These are phyloP conservation scores for Serripes groenlandicus DNA, from an alignment of 2,888 invertebrate species.

Conservation along the genomic window DNA sequence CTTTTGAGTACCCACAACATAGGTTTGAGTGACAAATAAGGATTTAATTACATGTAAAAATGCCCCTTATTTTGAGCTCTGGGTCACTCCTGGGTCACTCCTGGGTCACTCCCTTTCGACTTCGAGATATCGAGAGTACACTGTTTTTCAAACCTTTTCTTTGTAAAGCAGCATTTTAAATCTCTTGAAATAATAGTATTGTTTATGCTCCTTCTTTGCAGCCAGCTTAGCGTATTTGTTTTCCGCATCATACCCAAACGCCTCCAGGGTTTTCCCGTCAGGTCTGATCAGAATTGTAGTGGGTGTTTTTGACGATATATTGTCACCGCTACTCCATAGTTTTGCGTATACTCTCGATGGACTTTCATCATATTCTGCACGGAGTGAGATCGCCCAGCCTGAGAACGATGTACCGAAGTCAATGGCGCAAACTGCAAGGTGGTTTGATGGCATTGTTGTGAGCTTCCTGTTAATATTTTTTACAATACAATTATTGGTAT, in stretches of 20 bases:
- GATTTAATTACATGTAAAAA: too few species aligned
- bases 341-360: slow-evolving; percentile 13
- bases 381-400: slow-evolving; percentile 31
- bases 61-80: too few species aligned
- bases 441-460: too few species aligned
- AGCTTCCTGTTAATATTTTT: too few species aligned
- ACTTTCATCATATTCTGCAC: too few species aligned
- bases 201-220: background rate
- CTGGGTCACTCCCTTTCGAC: too few species aligned
- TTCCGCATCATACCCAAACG: slow-evolving; percentile 23
- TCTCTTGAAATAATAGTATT: slow-evolving; percentile 18
- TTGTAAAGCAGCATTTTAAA: slow-evolving; percentile 37
- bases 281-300: slow-evolving; percentile 24
- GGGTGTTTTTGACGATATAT: slow-evolving; percentile 29
- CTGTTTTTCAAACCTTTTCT: too few species aligned
- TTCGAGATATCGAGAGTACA: too few species aligned
- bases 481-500: too few species aligned
- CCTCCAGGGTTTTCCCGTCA: slow-evolving; percentile 10
- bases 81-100: too few species aligned
- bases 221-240: slow-evolving; percentile 13
- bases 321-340: slow-evolving; percentile 20
- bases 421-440: background rate
- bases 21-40: too few species aligned
- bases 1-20: too few species aligned
- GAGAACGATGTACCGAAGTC: slow-evolving; percentile 23